These are phyloP conservation scores for Trichacis sp. DNA, from an alignment of 2,888 invertebrate genomes.

Conservation along the genomic window DNA sequence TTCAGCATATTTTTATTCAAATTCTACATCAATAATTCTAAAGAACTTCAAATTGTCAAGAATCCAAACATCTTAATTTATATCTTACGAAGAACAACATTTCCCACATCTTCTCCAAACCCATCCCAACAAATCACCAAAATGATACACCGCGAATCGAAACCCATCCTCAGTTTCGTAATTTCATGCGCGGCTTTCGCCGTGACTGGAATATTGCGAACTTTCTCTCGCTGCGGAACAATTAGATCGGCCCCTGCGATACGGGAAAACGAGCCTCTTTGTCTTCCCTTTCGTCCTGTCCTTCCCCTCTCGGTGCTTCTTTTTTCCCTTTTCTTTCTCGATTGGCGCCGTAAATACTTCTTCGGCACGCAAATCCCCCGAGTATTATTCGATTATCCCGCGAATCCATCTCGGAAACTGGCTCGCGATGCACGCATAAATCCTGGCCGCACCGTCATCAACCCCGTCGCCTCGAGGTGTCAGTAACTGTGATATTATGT, in stretches of 20 bases:
- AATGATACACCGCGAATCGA: neutral
- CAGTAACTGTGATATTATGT: slow-evolving; percentile 46
- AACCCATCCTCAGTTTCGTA: slow-evolving; percentile 6
- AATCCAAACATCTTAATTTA: no score
- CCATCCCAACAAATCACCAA: neutral
- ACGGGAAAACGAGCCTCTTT: slow-evolving; percentile 35
- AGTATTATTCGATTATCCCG: slow-evolving; percentile 52
- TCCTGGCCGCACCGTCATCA: slow-evolving; percentile 43
- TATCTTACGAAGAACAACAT: no score
- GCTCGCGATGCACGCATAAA: slow-evolving; percentile 51
- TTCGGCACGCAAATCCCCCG: slow-evolving; percentile 34
- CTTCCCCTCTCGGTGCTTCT: slow-evolving; percentile 14
- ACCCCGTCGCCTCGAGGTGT: slow-evolving; percentile 36
- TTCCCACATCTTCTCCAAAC: no score
- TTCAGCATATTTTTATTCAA: no score
- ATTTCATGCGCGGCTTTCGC: slow-evolving; percentile 20
- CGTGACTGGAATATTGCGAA: slow-evolving; percentile 9
- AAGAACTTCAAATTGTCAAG: no score
- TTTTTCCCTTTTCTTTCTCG: slow-evolving; percentile 7
- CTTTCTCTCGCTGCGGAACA: slow-evolving; percentile 50
- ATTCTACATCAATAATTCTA: no score
- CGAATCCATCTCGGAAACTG: slow-evolving; percentile 60
- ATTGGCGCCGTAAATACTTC: slow-evolving; percentile 3
- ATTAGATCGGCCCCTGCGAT: slow-evolving; percentile 55
- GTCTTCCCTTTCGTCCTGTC: slow-evolving; percentile 27